Percentiles rank a stretch among this genome's conserved stretches.
phyloP scores from a whole-genome alignment of 92 coral and sea anemone species.

The Blastomussa wellsi region DNA sequence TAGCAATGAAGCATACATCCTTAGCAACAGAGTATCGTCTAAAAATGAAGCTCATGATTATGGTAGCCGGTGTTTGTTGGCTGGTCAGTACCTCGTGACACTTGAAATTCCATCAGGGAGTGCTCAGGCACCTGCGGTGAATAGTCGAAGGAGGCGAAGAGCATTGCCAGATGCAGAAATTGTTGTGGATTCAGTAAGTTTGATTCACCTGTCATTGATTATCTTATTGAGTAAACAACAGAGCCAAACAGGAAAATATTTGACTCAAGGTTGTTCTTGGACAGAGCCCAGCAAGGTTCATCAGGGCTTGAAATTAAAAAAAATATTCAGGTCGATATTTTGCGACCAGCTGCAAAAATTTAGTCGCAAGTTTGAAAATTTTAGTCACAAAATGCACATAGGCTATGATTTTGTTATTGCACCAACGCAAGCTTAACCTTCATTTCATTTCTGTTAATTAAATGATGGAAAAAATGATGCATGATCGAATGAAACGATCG shows the following conservation, averaged over 20 bases:
- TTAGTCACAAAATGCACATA: too few species aligned
- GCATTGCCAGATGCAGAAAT: constrained; percentile 39
- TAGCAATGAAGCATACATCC: constrained; percentile 54
- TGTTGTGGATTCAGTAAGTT: constrained; percentile 88
- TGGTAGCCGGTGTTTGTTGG: constrained; percentile 72
- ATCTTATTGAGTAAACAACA: background rate
- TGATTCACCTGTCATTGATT: background rate
- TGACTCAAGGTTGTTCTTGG: background rate
- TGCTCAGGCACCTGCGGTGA: constrained; percentile 32
- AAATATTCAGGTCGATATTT: too few species aligned
- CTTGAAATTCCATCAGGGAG: constrained; percentile 65
- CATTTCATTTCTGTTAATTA: too few species aligned
- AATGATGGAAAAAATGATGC: too few species aligned
- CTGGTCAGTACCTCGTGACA: constrained; percentile 63
- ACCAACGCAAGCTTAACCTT: too few species aligned
- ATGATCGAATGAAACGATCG: too few species aligned
- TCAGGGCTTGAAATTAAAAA: too few species aligned
- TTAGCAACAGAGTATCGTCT: constrained; percentile 47
- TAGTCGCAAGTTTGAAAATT: too few species aligned
- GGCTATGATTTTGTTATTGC: too few species aligned
- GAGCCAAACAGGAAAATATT: background rate
- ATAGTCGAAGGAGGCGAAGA: constrained; percentile 12
- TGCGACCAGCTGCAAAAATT: too few species aligned
- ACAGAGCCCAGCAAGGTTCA: too few species aligned
- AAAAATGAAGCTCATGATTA: constrained; percentile 59